Percentiles rank a stretch among this genome's conserved stretches.
phyloP scores from a whole-genome alignment of 2,888 invertebrate genomes.

The Notocelia uddmanniana region DNA sequence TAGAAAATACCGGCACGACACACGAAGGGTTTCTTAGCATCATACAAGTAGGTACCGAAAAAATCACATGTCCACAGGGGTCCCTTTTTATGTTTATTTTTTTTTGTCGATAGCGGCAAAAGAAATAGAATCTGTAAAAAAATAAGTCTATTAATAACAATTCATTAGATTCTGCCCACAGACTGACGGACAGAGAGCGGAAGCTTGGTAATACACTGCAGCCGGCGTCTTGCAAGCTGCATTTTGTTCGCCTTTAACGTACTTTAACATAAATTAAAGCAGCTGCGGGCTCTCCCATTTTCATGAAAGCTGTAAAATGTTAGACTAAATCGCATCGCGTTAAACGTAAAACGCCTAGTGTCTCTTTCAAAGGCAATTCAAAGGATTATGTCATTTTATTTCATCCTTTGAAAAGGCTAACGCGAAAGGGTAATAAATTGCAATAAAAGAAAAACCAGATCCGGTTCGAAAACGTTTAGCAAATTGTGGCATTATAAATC shows the following conservation, averaged over 20 bases:
- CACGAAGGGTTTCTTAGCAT: too few species aligned
- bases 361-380: constrained; percentile 21
- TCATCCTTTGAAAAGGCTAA: constrained; percentile 30
- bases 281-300: constrained; percentile 4
- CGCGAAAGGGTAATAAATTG: constrained; percentile 30
- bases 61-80: too few species aligned
- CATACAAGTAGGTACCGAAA: too few species aligned
- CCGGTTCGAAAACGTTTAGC: constrained; percentile 24
- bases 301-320: constrained; percentile 21
- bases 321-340: constrained; percentile 20
- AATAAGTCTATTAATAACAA: too few species aligned
- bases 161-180: too few species aligned
- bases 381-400: constrained; percentile 34
- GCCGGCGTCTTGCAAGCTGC: neutral
- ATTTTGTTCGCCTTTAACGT: constrained; percentile 20
- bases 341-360: constrained; percentile 22
- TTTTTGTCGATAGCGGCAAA: too few species aligned
- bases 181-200: too few species aligned
- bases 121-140: too few species aligned
- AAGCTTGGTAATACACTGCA: neutral
- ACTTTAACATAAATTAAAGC: constrained; percentile 27
- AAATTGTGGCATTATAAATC: constrained; percentile 34
- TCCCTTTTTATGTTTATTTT: too few species aligned
- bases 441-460: constrained; percentile 28
- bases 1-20: too few species aligned